Evolutionary conservation across 2,797 vertebrate genomes (phyloP), one percentile per base, ranked within the genome.

Genomic region (Emydoidea blandingii): DNA sequence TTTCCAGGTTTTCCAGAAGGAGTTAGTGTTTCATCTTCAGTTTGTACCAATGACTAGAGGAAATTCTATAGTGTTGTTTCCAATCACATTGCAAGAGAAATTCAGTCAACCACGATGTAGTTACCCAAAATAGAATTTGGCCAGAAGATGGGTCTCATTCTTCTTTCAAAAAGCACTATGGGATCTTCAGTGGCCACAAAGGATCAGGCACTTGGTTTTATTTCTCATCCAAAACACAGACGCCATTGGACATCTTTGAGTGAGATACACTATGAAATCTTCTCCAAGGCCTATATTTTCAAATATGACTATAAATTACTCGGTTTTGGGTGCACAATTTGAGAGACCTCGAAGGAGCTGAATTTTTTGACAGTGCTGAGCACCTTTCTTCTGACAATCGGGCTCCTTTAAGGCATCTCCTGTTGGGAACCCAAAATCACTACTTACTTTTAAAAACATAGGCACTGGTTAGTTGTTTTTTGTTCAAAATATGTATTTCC

Each of bases 71-170:
- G 4, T 1, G 1, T 34, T 89, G 37, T 54, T 85, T n/a, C 57
- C 57, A 92, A 85, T 80, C 59, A 85, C 21, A 87, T 8, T 85
- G 85, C 15, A 1, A 2, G 10, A 83, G 34, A 84, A 91, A 95
- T 91, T 29, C 12, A 92, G 44, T 90, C 81, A 95, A 12, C 31
- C 21, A 84, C 65, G 85, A 89, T 56, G 72, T 88, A 86, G 81
- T 94, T 87, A 25, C 57, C 88, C 18, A 50, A 34, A 90, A 16
- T 91, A 34, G 4, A 84, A 88, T 93, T 54, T 15, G 72, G 53
- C 8, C 41, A 87, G 85, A 2, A 6, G 6, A 2, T 65, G 86
- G 87, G 89, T 57, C n/a, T 83, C 23, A 92, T 92, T 84, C 27
- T 80, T 92, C 94, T 91, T 87, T 25, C 27, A 29, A 86, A 44